Conservation (phyloP, 2,888 invertebrate genomes). For the Lepidocyrtinus sp. region DNA sequence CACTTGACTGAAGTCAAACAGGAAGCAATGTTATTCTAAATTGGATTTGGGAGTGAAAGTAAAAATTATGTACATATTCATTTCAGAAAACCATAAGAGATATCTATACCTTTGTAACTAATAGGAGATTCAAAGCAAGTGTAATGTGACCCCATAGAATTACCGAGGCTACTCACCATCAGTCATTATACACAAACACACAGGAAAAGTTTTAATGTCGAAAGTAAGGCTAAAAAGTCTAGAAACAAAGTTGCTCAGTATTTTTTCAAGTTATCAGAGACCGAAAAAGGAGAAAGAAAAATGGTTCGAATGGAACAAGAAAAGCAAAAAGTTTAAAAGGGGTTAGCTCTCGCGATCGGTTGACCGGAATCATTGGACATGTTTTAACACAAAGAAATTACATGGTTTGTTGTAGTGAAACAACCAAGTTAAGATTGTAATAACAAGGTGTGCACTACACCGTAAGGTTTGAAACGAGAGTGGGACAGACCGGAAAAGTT, state of each 20-base stretch:
- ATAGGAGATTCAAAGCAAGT: background rate
- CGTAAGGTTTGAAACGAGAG: no score
- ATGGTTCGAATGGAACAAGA: no score
- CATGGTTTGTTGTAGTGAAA: background rate
- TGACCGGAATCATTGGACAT: background rate
- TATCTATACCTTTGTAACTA: no score
- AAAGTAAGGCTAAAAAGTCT: no score
- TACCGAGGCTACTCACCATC: no score
- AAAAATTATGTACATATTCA: background rate
- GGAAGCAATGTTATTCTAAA: background rate
- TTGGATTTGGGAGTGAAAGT: background rate
- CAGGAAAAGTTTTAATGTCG: no score
- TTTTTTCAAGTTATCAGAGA: no score
- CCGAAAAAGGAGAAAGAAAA: no score
- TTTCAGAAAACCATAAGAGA: constrained; percentile 10
- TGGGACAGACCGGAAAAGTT: no score
- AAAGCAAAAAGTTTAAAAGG: background rate
- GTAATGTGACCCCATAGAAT: constrained; percentile 1
- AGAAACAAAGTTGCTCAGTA: no score
- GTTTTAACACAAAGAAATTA: background rate
- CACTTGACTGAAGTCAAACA: constrained; percentile 30
- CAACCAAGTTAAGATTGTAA: background rate
- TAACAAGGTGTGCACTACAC: background rate
- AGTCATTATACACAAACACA: no score
- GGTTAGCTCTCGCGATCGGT: background rate